These are phyloP conservation scores for Tenrec ecaudatus DNA, from an alignment of 2,113 vertebrate species.

Conservation along the genomic window DNA sequence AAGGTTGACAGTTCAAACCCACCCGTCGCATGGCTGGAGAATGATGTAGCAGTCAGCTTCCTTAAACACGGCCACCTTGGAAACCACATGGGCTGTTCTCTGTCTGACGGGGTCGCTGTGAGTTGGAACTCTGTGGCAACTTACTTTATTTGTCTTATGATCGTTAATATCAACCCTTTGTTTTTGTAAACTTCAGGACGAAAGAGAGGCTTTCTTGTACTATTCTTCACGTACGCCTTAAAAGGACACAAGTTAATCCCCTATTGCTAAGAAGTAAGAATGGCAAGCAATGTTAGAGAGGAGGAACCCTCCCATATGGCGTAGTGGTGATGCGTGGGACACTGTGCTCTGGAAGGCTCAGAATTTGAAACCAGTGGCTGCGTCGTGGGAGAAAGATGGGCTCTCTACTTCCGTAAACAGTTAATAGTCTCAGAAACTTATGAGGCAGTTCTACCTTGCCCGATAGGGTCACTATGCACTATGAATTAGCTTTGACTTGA, in stretches of 20 bases:
- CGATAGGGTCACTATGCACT: too few relatives aligned
- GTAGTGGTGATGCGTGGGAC: too few relatives aligned
- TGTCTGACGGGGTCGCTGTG: not conserved
- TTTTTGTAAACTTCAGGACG: conserved; percentile 11
- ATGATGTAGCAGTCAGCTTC: not conserved
- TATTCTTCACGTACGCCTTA: not conserved
- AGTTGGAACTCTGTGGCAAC: not conserved
- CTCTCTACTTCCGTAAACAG: too few relatives aligned
- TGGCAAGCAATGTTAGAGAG: not conserved
- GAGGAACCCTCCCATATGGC: not conserved
- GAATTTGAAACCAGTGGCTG: too few relatives aligned
- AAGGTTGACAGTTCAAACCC: not conserved
- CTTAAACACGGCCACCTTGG: not conserved
- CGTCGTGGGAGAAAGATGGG: too few relatives aligned
- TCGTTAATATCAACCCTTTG: conserved; percentile 30
- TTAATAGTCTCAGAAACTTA: too few relatives aligned
- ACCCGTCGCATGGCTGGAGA: not conserved
- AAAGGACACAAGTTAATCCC: conserved; percentile 30
- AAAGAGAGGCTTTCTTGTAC: conserved; percentile 40
- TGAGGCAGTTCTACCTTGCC: too few relatives aligned
- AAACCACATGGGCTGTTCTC: not conserved
- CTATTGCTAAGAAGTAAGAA: conserved; percentile 25
- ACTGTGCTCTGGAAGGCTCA: too few relatives aligned
- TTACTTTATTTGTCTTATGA: not conserved
- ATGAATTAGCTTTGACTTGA: too few relatives aligned